These are phyloP conservation scores for Pterocles gutturalis DNA, from an alignment of 2,113 vertebrate genomes.

Conservation along the genomic window DNA sequence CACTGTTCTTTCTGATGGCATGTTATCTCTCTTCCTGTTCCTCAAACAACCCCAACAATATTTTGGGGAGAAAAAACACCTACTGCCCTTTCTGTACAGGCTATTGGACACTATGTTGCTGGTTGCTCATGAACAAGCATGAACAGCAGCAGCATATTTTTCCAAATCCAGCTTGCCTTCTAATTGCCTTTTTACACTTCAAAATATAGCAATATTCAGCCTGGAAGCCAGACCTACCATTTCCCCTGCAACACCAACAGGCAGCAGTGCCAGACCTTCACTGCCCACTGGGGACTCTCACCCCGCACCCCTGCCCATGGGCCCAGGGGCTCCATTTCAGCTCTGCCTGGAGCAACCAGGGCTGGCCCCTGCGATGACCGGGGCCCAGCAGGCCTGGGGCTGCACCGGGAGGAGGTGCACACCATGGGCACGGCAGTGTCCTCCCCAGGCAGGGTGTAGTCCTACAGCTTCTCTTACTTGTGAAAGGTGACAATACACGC, in stretches of 20 bases:
- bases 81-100: neutral
- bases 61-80: neutral
- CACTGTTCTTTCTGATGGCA: neutral
- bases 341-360: neutral
- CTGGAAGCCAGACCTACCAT: neutral
- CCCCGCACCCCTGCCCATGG: fast-evolving
- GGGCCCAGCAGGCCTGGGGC: neutral
- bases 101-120: neutral
- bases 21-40: neutral
- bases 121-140: neutral
- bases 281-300: fast-evolving
- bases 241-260: neutral
- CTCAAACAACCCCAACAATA: neutral
- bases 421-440: neutral
- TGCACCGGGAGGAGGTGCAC: neutral
- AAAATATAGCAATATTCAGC: neutral
- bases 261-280: neutral
- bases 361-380: fast-evolving
- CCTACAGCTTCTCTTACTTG: neutral
- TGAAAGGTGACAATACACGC: neutral
- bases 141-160: neutral
- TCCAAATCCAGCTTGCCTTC: neutral
- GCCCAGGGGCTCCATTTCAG: neutral
- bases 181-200: neutral
- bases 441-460: fast-evolving